Conservation (phyloP, 2,888 invertebrate genomes). For the Gandaritis pyraliata region DNA sequence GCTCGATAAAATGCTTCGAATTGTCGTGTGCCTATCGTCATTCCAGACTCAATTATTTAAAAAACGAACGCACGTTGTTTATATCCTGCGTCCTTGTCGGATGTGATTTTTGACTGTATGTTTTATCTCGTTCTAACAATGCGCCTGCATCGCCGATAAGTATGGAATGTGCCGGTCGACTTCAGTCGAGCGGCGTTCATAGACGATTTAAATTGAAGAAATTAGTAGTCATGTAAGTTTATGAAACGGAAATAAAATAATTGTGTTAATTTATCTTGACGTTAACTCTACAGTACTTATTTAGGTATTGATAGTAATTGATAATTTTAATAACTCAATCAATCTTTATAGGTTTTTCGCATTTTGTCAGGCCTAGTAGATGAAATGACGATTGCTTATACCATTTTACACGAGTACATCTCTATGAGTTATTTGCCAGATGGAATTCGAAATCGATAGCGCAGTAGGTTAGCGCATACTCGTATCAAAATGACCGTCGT, state of each 20-base stretch:
- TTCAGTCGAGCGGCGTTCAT: constrained; percentile 80
- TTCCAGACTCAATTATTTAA: constrained; percentile 80
- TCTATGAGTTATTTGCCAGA: no score
- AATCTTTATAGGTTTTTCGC: neutral
- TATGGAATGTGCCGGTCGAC: constrained; percentile 81
- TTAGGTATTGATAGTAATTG: neutral
- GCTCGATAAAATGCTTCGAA: constrained; percentile 76
- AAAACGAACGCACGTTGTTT: constrained; percentile 72
- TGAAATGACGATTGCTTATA: no score
- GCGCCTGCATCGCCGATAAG: constrained; percentile 78
- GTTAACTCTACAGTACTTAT: neutral
- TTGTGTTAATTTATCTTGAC: constrained; percentile 2
- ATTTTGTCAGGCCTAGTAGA: neutral
- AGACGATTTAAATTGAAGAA: constrained; percentile 83
- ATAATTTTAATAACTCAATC: neutral
- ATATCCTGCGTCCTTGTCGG: constrained; percentile 64
- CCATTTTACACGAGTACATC: neutral
- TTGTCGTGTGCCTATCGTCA: constrained; percentile 79
- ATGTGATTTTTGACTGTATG: constrained; percentile 57
- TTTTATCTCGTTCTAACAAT: constrained; percentile 60
- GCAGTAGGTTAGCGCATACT: no score
- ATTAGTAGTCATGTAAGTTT: constrained; percentile 73
- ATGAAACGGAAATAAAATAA: constrained; percentile 54
- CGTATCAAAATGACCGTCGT: no score
- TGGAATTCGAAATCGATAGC: no score